Percentiles rank a stretch among this genome's conserved stretches.
Conservation (phyloP, 2,797 vertebrate genomes). For the Coregonus sp. region DNA sequence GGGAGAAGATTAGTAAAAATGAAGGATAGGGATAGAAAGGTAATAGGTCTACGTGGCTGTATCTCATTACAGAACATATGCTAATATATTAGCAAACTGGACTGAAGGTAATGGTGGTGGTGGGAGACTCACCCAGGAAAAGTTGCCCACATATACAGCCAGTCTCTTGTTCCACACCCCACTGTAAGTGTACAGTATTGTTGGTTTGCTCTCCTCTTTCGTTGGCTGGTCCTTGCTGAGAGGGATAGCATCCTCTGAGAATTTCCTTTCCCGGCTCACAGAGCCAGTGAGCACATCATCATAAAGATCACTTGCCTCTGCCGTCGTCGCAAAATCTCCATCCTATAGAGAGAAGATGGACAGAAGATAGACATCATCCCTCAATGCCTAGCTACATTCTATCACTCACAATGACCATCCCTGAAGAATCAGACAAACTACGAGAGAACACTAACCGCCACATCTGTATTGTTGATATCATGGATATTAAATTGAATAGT, state of each 20-base stretch:
- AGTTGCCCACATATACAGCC: constrained; percentile 89
- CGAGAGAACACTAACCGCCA: neutral
- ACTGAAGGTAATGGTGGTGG: neutral
- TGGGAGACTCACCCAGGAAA: constrained; percentile 87
- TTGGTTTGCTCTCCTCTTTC: constrained; percentile 70
- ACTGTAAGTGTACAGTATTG: constrained; percentile 75
- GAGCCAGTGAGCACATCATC: constrained; percentile 89
- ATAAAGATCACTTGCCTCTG: constrained; percentile 91
- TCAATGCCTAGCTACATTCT: neutral
- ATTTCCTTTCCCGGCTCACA: constrained; percentile 51
- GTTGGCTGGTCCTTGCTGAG: constrained; percentile 54
- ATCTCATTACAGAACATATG: constrained; percentile 6
- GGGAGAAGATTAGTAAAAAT: neutral
- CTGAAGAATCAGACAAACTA: neutral
- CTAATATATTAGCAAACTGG: neutral
- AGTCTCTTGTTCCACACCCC: constrained; percentile 71
- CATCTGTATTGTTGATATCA: neutral
- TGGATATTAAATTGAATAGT: neutral
- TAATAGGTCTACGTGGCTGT: neutral
- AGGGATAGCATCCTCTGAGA: constrained; percentile 51
- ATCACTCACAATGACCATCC: neutral
- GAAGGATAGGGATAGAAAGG: neutral
- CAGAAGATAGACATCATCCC: neutral
- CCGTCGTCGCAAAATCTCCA: constrained; percentile 58
- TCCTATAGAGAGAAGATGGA: constrained; percentile 38